Evolutionary conservation across 1,140 invertebrate genomes (phyloP).

Genomic region (Platorchestia sp.): DNA sequence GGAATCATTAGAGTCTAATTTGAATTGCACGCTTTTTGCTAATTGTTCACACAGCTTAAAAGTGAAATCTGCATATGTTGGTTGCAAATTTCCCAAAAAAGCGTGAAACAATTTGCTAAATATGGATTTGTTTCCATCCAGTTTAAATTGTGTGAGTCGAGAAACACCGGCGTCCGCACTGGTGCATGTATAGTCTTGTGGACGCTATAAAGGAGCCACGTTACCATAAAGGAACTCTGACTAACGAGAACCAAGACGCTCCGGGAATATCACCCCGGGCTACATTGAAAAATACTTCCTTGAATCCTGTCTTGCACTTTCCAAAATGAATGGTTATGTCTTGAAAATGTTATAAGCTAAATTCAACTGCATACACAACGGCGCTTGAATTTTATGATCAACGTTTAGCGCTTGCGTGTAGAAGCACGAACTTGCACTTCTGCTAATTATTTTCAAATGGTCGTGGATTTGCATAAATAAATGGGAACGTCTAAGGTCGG

Average conservation of each 20-base stretch:
- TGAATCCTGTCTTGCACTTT: not conserved
- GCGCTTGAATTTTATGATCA: not conserved
- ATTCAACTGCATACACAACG: not conserved
- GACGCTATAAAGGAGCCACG: too few relatives aligned
- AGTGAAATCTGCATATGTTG: too few relatives aligned
- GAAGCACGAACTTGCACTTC: not conserved
- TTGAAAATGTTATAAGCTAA: not conserved
- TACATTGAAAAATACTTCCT: not conserved
- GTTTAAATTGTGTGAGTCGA: too few relatives aligned
- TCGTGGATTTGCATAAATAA: not conserved
- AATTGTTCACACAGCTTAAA: not conserved
- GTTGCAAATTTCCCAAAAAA: too few relatives aligned
- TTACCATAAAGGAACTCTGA: too few relatives aligned
- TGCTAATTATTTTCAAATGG: not conserved
- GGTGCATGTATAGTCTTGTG: too few relatives aligned
- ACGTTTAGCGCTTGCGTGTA: not conserved
- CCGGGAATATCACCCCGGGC: not conserved
- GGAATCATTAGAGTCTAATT: not conserved
- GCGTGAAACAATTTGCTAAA: too few relatives aligned
- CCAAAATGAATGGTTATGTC: not conserved
- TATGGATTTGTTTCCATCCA: too few relatives aligned
- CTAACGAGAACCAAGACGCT: not conserved
- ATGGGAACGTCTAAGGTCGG: not conserved
- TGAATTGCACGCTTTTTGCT: not conserved
- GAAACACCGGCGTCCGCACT: too few relatives aligned